Evolutionary conservation across 30 jellyfish, hydroid and myxozoan genomes (phyloP), one percentile per base, ranked within the genome.

Genomic region (Sanderia malayensis): DNA sequence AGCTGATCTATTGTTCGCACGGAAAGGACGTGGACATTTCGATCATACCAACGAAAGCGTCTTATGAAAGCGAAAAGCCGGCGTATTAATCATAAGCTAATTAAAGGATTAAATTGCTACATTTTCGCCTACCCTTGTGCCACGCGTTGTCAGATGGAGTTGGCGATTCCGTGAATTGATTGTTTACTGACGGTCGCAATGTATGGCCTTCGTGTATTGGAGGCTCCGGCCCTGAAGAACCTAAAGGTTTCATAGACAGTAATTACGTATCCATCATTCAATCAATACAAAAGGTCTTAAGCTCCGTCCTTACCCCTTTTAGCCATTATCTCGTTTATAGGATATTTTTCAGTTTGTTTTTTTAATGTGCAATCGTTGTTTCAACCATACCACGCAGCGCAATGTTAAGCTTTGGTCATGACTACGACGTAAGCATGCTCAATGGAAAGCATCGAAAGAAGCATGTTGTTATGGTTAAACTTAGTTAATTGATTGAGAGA

Each of bases 71-170:
- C 61, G 37, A 65, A n/a, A 78, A 64, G 57, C 61, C 82, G 89
- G 89, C 61, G 65, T 78, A 78, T 53, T 78, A 28, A n/a, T n/a
- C n/a, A 19, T 78, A 78, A 78, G 65, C 76, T 79, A 78, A 78
- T 78, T 78, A 78, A 31, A 47, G 6, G 62, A 78, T 57, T 30
- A 78, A 76, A 78, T 78, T 66, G 89, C 89, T 78, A 78, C 89
- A 78, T 59, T 55, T 66, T 74, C n/a, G n/a, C 95, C 95, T 85
- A 85, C 95, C 95, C 95, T 74, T 85, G 53, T 55, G 95, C 95
- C 95, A 85, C 53, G 95, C 49, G 44, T 58, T 85, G 95, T 75
- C 90, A 78, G 89, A 78, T 55, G 95, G 87, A 46, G 44, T 68
- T 41, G 86, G 90, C 18, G 44, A 58, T 69, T 52, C 86, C 57